Evolutionary conservation across 2,797 vertebrate genomes (phyloP).

Genomic region (Platyrinchus mystaceus): DNA sequence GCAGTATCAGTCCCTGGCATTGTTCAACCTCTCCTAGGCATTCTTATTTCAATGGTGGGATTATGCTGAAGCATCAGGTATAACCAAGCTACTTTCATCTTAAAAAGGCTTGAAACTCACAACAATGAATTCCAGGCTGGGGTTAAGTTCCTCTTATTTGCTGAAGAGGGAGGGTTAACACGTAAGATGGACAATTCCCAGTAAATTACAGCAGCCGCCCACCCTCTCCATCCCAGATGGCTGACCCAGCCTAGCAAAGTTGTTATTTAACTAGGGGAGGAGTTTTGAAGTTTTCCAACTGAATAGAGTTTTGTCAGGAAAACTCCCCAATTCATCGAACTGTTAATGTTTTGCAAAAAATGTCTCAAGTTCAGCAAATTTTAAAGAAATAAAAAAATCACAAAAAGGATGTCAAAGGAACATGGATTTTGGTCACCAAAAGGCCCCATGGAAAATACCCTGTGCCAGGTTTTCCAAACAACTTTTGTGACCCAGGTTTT

Average conservation of each 20-base stretch:
- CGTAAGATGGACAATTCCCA: neutral
- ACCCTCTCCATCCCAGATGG: slow-evolving; percentile 43
- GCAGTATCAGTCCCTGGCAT: slow-evolving; percentile 11
- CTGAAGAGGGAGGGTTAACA: slow-evolving; percentile 36
- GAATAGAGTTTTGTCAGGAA: slow-evolving; percentile 32
- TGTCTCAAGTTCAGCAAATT: neutral
- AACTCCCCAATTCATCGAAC: slow-evolving; percentile 19
- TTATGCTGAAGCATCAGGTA: slow-evolving; percentile 49
- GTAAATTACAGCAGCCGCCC: slow-evolving; percentile 34
- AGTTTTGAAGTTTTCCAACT: slow-evolving; percentile 32
- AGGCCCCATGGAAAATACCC: neutral
- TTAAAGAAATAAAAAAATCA: neutral
- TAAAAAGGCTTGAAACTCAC: neutral
- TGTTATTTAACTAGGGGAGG: slow-evolving; percentile 48
- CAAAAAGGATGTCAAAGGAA: neutral
- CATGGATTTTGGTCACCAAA: neutral
- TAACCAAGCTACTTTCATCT: neutral
- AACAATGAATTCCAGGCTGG: neutral
- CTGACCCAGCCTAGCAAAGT: slow-evolving; percentile 56
- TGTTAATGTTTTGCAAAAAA: slow-evolving; percentile 2
- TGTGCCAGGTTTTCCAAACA: neutral
- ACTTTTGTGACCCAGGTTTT: neutral
- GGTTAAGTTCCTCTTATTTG: neutral
- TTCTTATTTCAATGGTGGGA: slow-evolving; percentile 26
- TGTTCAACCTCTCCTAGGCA: slow-evolving; percentile 4